A percentile compares a stretch with the other conserved stretches of the same genome.
phyloP scores from a whole-genome alignment of 2,113 vertebrate genomes.

The Thomomys bottae region DNA sequence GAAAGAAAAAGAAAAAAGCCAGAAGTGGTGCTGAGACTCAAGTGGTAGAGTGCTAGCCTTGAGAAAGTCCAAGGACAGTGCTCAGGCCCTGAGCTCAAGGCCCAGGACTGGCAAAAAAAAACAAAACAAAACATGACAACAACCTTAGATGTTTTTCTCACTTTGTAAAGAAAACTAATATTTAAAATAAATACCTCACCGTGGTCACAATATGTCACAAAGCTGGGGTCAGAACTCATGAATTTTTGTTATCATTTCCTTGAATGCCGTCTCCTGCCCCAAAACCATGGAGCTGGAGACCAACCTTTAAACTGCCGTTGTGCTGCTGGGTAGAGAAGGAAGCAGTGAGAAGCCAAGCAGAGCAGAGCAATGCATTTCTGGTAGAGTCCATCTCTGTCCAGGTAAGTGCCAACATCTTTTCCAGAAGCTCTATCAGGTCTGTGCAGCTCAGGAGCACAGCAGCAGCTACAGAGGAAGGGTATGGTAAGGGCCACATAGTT shows the following conservation, averaged over 20 bases:
- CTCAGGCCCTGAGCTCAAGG: too few relatives aligned
- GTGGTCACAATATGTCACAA: constrained; percentile 9
- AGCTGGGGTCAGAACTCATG: not conserved
- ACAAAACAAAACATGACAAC: too few relatives aligned
- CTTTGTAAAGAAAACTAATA: constrained; percentile 13
- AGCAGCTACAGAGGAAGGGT: constrained; percentile 83
- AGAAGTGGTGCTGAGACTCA: too few relatives aligned
- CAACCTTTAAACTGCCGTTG: constrained; percentile 90
- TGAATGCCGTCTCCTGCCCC: not conserved
- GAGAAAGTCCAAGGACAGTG: too few relatives aligned
- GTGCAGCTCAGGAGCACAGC: constrained; percentile 92
- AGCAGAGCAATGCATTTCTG: constrained; percentile 86
- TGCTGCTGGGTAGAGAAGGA: constrained; percentile 90
- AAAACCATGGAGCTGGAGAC: constrained; percentile 12
- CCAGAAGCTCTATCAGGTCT: constrained; percentile 90
- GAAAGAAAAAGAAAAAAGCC: too few relatives aligned
- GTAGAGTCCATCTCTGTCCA: constrained; percentile 77
- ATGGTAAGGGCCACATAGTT: not conserved
- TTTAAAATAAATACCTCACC: not conserved
- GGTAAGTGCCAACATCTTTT: constrained; percentile 87
- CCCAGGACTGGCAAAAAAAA: too few relatives aligned
- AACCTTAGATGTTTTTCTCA: not conserved
- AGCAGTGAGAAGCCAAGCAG: constrained; percentile 90
- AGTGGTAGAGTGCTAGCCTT: too few relatives aligned
- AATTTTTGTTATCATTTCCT: not conserved